A percentile compares a stretch with the other conserved stretches of the same genome.
Evolutionary conservation across 2,113 vertebrate species (phyloP).

Genomic region (Dromaius novaehollandiae): DNA sequence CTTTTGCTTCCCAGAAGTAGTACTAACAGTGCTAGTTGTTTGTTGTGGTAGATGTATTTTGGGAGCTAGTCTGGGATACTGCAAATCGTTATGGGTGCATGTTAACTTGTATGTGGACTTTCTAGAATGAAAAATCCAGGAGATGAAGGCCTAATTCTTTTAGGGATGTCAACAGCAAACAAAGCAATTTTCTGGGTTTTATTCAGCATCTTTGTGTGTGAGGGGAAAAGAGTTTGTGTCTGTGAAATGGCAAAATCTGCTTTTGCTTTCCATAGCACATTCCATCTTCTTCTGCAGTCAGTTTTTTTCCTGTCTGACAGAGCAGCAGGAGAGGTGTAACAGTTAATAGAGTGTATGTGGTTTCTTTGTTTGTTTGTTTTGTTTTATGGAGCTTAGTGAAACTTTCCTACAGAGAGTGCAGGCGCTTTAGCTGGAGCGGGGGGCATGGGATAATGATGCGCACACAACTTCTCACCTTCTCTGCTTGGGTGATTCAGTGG

Average conservation of each 20-base stretch:
- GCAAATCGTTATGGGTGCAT: neutral
- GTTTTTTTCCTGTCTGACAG: neutral
- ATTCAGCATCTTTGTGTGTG: neutral
- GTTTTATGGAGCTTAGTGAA: neutral
- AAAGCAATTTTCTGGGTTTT: neutral
- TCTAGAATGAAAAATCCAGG: neutral
- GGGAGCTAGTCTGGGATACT: neutral
- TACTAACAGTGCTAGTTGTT: rapidly evolving
- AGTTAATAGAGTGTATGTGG: neutral
- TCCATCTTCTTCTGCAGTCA: neutral
- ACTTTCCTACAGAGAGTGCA: neutral
- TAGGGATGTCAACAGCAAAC: neutral
- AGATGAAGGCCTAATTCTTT: neutral
- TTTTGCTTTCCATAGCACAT: neutral
- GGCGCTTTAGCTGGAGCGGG: neutral
- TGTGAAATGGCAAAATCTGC: neutral
- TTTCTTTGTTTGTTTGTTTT: neutral
- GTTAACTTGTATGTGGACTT: neutral
- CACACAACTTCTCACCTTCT: neutral
- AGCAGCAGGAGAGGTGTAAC: neutral
- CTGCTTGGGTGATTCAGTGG: neutral
- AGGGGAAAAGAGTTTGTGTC: neutral
- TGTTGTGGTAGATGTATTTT: neutral
- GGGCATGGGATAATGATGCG: neutral
- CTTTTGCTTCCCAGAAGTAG: neutral